Conservation (phyloP, 2,113 vertebrate species). For the Ceratotherium simum region DNA sequence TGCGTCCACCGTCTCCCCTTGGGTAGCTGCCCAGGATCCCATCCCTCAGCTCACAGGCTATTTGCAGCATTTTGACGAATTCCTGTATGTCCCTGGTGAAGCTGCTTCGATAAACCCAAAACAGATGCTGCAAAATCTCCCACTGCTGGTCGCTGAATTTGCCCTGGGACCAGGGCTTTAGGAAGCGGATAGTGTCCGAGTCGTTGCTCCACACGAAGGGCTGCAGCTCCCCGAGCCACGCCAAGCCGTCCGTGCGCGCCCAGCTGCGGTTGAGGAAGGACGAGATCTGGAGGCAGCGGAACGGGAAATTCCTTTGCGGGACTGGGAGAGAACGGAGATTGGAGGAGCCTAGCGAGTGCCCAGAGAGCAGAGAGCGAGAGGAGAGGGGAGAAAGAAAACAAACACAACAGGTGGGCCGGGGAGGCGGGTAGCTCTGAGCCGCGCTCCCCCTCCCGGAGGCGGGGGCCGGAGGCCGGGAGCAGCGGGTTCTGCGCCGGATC, state of each 20-base stretch:
- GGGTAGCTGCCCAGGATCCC: neutral
- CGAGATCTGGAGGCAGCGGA: conserved; percentile 13
- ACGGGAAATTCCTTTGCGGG: neutral
- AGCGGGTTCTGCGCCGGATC: rapidly evolving
- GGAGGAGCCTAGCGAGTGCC: rapidly evolving
- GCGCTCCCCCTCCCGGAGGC: neutral
- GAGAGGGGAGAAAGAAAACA: neutral
- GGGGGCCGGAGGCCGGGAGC: rapidly evolving
- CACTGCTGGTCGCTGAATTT: neutral
- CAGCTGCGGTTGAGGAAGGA: conserved; percentile 41
- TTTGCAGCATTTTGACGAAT: neutral
- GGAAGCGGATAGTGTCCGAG: neutral
- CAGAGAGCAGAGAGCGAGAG: no score
- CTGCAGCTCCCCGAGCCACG: conserved; percentile 42
- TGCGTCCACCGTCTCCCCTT: rapidly evolving
- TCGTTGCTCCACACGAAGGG: neutral
- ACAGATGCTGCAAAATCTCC: rapidly evolving
- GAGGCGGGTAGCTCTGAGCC: neutral
- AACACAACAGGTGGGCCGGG: neutral
- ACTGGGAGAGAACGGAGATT: neutral
- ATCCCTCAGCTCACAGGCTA: conserved; percentile 17
- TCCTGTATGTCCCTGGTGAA: neutral
- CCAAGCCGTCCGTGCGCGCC: neutral
- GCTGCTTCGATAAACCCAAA: neutral
- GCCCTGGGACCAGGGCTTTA: conserved; percentile 52